These are phyloP conservation scores for Sclerurus mexicanus DNA, from an alignment of 2,113 vertebrate genomes.

Conservation along the genomic window DNA sequence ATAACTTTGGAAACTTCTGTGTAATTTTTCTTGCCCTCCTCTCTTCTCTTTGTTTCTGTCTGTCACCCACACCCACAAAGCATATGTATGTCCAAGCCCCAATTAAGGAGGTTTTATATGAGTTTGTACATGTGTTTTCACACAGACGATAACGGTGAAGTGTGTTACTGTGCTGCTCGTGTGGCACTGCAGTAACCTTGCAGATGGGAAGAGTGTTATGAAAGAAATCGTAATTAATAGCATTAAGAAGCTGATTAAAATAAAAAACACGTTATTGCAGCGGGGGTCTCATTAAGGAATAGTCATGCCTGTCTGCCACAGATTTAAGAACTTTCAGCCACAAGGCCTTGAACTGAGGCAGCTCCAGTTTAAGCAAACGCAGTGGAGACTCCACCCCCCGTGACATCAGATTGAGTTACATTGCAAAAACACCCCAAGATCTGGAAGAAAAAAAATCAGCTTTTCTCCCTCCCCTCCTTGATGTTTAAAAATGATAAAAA, in stretches of 20 bases:
- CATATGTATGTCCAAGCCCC: constrained; percentile 4
- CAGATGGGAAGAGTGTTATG: constrained; percentile 25
- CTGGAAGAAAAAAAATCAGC: neutral
- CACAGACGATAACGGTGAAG: neutral
- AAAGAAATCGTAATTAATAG: constrained; percentile 54
- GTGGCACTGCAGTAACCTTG: neutral
- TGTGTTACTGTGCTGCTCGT: neutral
- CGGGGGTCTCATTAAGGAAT: constrained; percentile 60
- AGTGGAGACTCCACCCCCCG: constrained; percentile 50
- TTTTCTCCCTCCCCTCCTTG: constrained; percentile 19
- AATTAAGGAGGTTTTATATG: constrained; percentile 31
- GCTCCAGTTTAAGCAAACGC: constrained; percentile 63
- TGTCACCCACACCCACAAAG: constrained; percentile 19
- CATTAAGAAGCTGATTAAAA: constrained; percentile 63
- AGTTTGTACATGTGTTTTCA: constrained; percentile 52
- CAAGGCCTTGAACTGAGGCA: constrained; percentile 66
- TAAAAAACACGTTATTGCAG: constrained; percentile 43
- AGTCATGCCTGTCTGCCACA: constrained; percentile 56
- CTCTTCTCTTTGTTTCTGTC: constrained; percentile 7
- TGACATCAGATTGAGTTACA: constrained; percentile 71
- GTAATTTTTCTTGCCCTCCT: neutral
- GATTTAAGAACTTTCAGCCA: constrained; percentile 69
- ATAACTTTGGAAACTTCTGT: constrained; percentile 21
- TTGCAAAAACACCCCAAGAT: constrained; percentile 52
- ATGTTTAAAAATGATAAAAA: constrained; percentile 39